Conservation (phyloP, 2,113 vertebrate genomes). For the Gymnarchus niloticus region DNA sequence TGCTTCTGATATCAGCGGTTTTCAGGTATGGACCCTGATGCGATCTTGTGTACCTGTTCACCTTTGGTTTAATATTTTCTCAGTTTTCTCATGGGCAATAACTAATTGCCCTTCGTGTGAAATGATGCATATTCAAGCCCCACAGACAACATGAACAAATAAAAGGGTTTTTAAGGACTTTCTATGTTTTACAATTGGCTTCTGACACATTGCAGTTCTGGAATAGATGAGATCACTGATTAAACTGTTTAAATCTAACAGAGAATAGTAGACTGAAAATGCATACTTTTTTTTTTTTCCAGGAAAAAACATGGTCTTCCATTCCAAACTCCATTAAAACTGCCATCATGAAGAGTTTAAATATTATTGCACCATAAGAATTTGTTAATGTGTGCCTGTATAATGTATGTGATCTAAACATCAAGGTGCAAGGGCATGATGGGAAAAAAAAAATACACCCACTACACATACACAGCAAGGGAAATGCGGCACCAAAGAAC, state of each 20-base stretch:
- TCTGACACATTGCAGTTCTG: background rate
- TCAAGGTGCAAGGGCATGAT: background rate
- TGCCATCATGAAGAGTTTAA: background rate
- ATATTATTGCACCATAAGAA: background rate
- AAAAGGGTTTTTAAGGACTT: background rate
- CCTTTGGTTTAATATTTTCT: constrained; percentile 27
- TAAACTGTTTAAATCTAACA: background rate
- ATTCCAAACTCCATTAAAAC: background rate
- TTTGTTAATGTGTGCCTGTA: background rate
- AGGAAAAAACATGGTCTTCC: background rate
- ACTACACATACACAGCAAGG: background rate
- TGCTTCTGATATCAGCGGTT: constrained; percentile 20
- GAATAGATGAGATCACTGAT: background rate
- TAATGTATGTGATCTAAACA: background rate
- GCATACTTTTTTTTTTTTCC: background rate
- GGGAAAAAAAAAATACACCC: background rate
- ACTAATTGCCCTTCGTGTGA: background rate
- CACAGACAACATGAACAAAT: background rate
- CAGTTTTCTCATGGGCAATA: background rate
- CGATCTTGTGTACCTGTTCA: constrained; percentile 25
- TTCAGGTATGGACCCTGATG: constrained; percentile 13
- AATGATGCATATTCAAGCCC: background rate
- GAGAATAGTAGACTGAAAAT: background rate
- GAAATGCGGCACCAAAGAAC: background rate
- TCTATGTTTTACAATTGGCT: background rate